Evolutionary conservation across 2,888 invertebrate genomes (phyloP), one percentile per base, ranked within the genome.

Genomic region (Eudasyphora cyanicolor): DNA sequence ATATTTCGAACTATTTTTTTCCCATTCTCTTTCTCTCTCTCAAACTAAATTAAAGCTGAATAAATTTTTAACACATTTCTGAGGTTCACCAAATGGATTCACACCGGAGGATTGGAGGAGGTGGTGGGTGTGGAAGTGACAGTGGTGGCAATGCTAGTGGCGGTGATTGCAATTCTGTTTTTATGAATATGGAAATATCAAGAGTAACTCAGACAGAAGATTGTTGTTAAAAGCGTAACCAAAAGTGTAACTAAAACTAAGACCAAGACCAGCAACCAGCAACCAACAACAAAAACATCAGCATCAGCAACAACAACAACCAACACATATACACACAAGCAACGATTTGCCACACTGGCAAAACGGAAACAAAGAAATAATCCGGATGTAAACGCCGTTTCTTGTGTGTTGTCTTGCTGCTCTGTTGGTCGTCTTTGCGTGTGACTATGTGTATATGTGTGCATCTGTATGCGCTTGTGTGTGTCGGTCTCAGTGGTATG

Each of bases 321-420:
- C 4, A 32, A n/a, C n/a, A n/a, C n/a, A n/a, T n/a, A n/a, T 32
- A 4, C 32, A 45, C 45, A 45, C n/a, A n/a, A n/a, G n/a, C n/a
- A n/a, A n/a, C n/a, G n/a, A n/a, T n/a, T n/a, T n/a, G n/a, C n/a
- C n/a, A 45, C 57, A 29, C n/a, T 19, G 35, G n/a, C 32, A 6
- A 62, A 62, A 62, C 32, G 62, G 62, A 62, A 62, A 62, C 62
- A 62, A 64, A 32, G 38, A 62, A 82, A 75, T 76, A 35, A 76
- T 73, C 73, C 82, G 82, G 79, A 82, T 76, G 29, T 71, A 73
- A 76, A 82, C 71, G 51, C 67, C 70, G 57, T 70, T 74, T 77
- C 74, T 64, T 51, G 67, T 6, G 35, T 73, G 0, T 54, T 74
- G 7, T n/a, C n/a, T 10, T 35, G 27, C 24, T 70, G 35, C 35